These are phyloP conservation scores for Pheucticus melanocephalus DNA, from an alignment of 2,113 vertebrate species.

Conservation along the genomic window DNA sequence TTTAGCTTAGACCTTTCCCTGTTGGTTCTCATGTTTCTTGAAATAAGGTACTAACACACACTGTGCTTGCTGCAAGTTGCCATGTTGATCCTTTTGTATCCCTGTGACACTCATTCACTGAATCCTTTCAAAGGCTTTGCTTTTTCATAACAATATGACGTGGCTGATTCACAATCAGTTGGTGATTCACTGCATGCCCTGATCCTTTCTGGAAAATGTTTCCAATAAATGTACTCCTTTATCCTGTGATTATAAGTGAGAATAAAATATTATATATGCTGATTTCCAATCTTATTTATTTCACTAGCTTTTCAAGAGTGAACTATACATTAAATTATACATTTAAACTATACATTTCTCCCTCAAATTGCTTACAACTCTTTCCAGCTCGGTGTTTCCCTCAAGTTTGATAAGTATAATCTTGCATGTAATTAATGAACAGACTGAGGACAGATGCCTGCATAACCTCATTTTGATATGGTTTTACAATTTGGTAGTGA, in stretches of 20 bases:
- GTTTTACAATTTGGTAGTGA: constrained; percentile 15
- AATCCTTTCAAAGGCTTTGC: not conserved
- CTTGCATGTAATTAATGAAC: not conserved
- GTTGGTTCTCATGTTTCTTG: not conserved
- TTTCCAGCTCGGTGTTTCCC: not conserved
- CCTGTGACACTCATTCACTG: not conserved
- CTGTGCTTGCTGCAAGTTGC: not conserved
- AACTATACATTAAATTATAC: not conserved
- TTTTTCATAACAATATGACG: not conserved
- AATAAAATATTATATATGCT: not conserved
- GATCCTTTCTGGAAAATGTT: not conserved
- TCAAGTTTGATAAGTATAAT: not conserved
- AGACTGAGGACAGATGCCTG: constrained; percentile 24
- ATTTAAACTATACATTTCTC: not conserved
- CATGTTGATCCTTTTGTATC: not conserved
- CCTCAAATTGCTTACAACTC: not conserved
- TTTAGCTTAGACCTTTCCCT: not conserved
- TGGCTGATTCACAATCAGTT: not conserved
- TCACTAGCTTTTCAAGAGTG: not conserved
- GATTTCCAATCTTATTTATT: not conserved
- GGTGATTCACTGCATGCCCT: constrained; percentile 9
- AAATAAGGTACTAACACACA: not conserved
- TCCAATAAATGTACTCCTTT: not conserved
- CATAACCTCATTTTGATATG: constrained; percentile 7
- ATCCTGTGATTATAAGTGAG: not conserved